phyloP scores from a whole-genome alignment of 92 coral and sea anemone species.

The Muricea muricata region DNA sequence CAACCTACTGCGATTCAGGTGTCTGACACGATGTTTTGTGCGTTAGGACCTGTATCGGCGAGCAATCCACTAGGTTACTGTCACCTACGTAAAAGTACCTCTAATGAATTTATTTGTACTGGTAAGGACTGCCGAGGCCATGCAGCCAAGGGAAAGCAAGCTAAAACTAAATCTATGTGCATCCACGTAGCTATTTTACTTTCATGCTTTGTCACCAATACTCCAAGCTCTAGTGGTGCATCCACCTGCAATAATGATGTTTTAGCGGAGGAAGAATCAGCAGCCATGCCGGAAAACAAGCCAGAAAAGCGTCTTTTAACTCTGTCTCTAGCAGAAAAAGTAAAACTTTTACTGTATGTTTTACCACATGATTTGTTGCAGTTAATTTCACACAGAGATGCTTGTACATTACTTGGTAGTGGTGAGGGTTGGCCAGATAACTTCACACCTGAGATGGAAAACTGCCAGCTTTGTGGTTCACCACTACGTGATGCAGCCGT shows the following conservation, averaged over 20 bases:
- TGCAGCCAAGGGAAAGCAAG: slow-evolving; percentile 41
- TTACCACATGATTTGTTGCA: slow-evolving; percentile 13
- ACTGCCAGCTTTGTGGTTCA: slow-evolving; percentile 17
- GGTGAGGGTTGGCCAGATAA: slow-evolving; percentile 42
- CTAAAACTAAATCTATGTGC: slow-evolving; percentile 50
- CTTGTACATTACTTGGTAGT: slow-evolving; percentile 10
- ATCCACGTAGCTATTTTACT: slow-evolving; percentile 23
- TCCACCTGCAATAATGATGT: not conserved
- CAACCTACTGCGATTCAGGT: slow-evolving; percentile 26
- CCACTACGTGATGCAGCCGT: slow-evolving; percentile 6
- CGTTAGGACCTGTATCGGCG: slow-evolving; percentile 36
- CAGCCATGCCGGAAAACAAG: not conserved
- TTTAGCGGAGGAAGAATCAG: not conserved
- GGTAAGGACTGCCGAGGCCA: slow-evolving; percentile 56
- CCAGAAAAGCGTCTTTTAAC: slow-evolving; percentile 9
- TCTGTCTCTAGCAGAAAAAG: slow-evolving; percentile 3
- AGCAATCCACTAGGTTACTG: slow-evolving; percentile 49
- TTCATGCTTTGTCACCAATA: slow-evolving; percentile 26
- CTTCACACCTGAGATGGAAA: not conserved
- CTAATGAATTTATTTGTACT: slow-evolving; percentile 2
- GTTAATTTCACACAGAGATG: slow-evolving; percentile 32
- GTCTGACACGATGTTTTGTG: slow-evolving; percentile 22
- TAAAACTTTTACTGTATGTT: slow-evolving; percentile 26
- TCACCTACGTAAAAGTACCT: slow-evolving; percentile 35
- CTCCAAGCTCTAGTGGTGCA: not conserved